These are phyloP conservation scores for Sylvicola cinctus DNA, from an alignment of 2,888 invertebrate genomes.

Conservation along the genomic window DNA sequence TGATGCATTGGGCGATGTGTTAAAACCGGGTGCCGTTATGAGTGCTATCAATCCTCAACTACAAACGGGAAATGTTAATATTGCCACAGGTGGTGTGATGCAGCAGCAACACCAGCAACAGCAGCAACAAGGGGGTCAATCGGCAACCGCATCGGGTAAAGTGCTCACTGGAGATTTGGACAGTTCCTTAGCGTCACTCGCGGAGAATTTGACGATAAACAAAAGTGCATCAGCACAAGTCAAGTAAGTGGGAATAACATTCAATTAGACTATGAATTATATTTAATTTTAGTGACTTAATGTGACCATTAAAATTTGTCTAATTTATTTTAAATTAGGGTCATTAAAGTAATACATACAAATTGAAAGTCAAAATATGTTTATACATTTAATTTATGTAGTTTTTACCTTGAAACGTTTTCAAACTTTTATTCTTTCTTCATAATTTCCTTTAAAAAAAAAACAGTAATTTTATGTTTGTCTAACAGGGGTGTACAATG, in stretches of 20 bases:
- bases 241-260: constrained; percentile 57
- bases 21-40: constrained; percentile 36
- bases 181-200: constrained; percentile 78
- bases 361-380: no score
- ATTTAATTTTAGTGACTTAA: no score
- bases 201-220: constrained; percentile 80
- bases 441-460: not conserved
- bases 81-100: constrained; percentile 14
- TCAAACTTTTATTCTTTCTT: not conserved
- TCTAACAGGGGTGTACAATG: constrained; percentile 62
- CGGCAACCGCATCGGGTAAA: constrained; percentile 32
- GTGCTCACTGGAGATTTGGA: constrained; percentile 86
- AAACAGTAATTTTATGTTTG: not conserved
- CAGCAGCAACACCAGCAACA: constrained; percentile 23
- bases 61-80: constrained; percentile 18
- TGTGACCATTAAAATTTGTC: constrained; percentile 1
- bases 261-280: no score
- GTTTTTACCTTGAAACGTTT: constrained; percentile 2
- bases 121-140: constrained; percentile 16
- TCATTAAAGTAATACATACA: no score
- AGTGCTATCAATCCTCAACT: constrained; percentile 12
- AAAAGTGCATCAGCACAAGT: constrained; percentile 45
- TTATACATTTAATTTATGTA: no score
- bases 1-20: constrained; percentile 52
- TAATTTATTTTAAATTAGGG: constrained; percentile 1